A percentile compares a stretch with the other conserved stretches of the same genome.
Evolutionary conservation across 2,113 vertebrate genomes (phyloP).

Genomic region (Herpailurus yagouaroundi): DNA sequence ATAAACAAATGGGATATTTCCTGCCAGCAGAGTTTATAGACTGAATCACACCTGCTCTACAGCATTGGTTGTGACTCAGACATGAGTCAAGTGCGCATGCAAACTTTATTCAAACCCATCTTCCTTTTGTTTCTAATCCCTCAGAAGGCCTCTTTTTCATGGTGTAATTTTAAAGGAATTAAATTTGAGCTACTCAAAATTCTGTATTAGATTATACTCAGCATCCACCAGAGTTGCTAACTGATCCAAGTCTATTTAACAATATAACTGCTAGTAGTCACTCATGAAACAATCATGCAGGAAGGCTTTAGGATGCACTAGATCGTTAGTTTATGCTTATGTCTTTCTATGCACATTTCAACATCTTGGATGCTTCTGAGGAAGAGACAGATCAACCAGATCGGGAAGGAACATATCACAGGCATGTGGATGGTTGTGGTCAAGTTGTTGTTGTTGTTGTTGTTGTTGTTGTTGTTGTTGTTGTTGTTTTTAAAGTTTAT

Average conservation of each 20-base stretch:
- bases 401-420: not conserved
- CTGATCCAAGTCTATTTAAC: not conserved
- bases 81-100: not conserved
- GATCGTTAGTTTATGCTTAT: not conserved
- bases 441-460: not conserved
- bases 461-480: no score
- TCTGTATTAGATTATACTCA: not conserved
- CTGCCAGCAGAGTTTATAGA: slow-evolving; percentile 34
- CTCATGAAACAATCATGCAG: not conserved
- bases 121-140: slow-evolving; percentile 37
- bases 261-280: not conserved
- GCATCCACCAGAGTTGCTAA: slow-evolving; percentile 16
- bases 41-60: slow-evolving; percentile 58
- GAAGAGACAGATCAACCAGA: rapidly evolving
- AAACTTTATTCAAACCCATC: slow-evolving; percentile 45
- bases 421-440: rapidly evolving
- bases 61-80: slow-evolving; percentile 52
- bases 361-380: not conserved
- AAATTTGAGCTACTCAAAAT: slow-evolving; percentile 24
- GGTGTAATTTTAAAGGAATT: slow-evolving; percentile 69
- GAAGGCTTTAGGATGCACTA: not conserved
- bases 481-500: no score
- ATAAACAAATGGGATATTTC: slow-evolving; percentile 56
- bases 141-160: not conserved
- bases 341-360: not conserved